Conservation (phyloP, 2,113 vertebrate genomes). For the Pterocles orientalis region DNA sequence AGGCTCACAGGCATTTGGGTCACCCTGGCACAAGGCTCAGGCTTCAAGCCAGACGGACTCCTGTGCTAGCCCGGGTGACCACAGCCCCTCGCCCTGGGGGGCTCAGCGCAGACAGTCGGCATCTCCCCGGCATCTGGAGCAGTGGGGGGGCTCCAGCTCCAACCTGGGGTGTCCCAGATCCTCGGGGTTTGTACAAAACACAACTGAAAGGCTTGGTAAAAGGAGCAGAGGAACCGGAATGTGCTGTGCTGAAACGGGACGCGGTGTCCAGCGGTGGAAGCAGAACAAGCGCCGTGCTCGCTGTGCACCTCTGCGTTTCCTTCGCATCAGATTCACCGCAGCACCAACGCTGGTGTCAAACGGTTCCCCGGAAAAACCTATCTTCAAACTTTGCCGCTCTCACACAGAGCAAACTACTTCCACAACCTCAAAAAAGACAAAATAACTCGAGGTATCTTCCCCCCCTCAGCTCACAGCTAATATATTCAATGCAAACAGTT, state of each 20-base stretch:
- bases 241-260: not conserved
- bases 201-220: not conserved
- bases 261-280: rapidly evolving
- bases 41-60: not conserved
- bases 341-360: not conserved
- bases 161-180: not conserved
- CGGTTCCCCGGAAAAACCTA: rapidly evolving
- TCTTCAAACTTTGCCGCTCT: not conserved
- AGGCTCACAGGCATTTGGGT: rapidly evolving
- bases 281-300: rapidly evolving
- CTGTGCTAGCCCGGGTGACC: too few relatives aligned
- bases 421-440: not conserved
- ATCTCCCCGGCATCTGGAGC: not conserved
- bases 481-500: not conserved
- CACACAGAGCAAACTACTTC: not conserved
- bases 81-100: not conserved
- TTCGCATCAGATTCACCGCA: not conserved
- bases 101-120: rapidly evolving
- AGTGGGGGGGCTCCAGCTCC: not conserved
- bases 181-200: not conserved
- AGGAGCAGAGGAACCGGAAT: not conserved
- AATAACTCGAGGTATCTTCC: not conserved
- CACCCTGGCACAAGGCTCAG: not conserved
- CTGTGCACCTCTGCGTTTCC: rapidly evolving
- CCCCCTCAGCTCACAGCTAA: not conserved